phyloP scores from a whole-genome alignment of 2,888 invertebrate genomes.

The Ceriagrion tenellum region DNA sequence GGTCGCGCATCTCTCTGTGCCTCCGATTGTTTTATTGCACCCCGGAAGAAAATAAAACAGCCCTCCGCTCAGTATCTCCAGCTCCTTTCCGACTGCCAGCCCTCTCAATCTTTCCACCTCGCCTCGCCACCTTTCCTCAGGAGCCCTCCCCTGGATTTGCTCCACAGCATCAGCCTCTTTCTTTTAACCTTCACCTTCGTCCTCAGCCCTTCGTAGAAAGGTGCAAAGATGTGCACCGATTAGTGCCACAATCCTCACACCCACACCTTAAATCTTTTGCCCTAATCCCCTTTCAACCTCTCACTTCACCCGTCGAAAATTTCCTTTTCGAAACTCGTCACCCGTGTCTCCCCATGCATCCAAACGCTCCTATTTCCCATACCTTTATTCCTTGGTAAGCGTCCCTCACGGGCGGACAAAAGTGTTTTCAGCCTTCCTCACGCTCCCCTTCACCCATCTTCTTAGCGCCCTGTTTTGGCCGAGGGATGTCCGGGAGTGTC shows the following conservation, averaged over 20 bases:
- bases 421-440: not conserved
- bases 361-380: slow-evolving; percentile 33
- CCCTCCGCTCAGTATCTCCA: not conserved
- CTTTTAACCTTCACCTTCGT: not conserved
- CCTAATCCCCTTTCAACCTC: slow-evolving; percentile 46
- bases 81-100: not conserved
- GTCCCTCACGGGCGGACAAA: not conserved
- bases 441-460: slow-evolving; percentile 2
- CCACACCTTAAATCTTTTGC: slow-evolving; percentile 39
- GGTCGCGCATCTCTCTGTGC: not conserved
- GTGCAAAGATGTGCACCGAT: slow-evolving; percentile 59
- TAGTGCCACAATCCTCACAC: slow-evolving; percentile 44
- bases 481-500: not conserved
- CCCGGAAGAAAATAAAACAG: not conserved
- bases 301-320: slow-evolving; percentile 23
- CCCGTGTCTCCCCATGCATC: slow-evolving; percentile 25
- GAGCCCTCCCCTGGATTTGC: not conserved
- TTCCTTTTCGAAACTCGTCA: slow-evolving; percentile 44
- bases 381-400: not conserved
- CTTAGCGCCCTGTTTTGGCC: not conserved
- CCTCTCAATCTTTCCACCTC: not conserved
- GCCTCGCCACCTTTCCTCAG: not conserved
- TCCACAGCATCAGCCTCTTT: not conserved
- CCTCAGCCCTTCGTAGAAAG: slow-evolving; percentile 23
- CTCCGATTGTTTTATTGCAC: slow-evolving; percentile 53